A percentile compares a stretch with the other conserved stretches of the same genome.
Evolutionary conservation across 2,797 vertebrate genomes (phyloP).

Genomic region (Amblyraja radiata): DNA sequence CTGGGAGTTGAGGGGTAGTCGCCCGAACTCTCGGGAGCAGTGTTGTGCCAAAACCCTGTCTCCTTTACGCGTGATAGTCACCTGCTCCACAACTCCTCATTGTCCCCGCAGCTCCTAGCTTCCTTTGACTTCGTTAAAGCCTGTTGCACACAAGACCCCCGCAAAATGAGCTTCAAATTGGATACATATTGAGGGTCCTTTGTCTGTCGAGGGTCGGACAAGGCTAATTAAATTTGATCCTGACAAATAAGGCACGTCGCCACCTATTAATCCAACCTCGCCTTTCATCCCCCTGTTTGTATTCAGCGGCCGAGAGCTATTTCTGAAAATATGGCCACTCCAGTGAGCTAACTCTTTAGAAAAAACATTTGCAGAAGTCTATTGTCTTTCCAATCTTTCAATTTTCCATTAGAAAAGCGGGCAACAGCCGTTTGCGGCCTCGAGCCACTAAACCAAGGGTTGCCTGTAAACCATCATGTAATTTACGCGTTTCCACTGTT

Average conservation of each 20-base stretch:
- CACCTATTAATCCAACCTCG: conserved; percentile 60
- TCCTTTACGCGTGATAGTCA: conserved; percentile 68
- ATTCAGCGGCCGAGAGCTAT: not conserved
- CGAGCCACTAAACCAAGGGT: conserved; percentile 56
- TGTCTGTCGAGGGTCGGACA: conserved; percentile 69
- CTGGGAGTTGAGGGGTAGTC: not conserved
- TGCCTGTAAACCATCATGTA: conserved; percentile 60
- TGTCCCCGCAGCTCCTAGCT: conserved; percentile 53
- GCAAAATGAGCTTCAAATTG: conserved; percentile 69
- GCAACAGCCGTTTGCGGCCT: conserved; percentile 63
- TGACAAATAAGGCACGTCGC: conserved; percentile 60
- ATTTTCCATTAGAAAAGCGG: conserved; percentile 62
- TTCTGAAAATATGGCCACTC: conserved; percentile 58
- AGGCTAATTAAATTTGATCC: conserved; percentile 81
- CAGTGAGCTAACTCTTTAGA: conserved; percentile 67
- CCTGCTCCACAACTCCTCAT: conserved; percentile 56
- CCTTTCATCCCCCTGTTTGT: conserved; percentile 43
- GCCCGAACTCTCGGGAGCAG: conserved; percentile 56
- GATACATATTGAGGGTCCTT: conserved; percentile 70
- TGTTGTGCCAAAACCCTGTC: conserved; percentile 62
- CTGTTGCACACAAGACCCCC: conserved; percentile 41
- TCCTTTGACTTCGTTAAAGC: conserved; percentile 67
- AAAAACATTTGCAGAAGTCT: conserved; percentile 70
- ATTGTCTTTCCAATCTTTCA: conserved; percentile 68
- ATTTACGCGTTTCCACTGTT: conserved; percentile 56